phyloP scores from a whole-genome alignment of 2,797 vertebrate species.

The Diceros bicornis region DNA sequence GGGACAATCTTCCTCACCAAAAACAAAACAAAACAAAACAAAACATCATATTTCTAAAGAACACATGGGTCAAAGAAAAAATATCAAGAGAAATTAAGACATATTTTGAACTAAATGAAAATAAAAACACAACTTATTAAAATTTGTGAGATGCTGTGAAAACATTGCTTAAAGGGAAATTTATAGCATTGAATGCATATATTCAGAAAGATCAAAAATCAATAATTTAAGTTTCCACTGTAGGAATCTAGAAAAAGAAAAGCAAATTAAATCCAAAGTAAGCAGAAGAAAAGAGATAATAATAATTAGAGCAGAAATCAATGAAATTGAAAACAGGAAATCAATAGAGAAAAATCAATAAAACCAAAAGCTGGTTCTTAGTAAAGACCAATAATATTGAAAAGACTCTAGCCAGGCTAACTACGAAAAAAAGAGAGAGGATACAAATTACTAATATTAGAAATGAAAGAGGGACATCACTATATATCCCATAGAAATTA shows the following conservation, averaged over 20 bases:
- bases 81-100: neutral
- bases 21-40: no score
- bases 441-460: neutral
- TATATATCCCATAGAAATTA: neutral
- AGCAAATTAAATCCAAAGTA: neutral
- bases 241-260: neutral
- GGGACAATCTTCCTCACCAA: no score
- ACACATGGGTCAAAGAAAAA: neutral
- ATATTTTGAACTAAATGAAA: neutral
- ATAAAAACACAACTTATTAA: neutral
- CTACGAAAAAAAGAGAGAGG: neutral
- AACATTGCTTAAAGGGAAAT: neutral
- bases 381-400: neutral
- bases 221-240: neutral
- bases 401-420: neutral
- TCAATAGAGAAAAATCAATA: neutral
- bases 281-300: neutral
- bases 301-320: neutral
- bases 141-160: neutral
- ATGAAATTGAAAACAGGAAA: neutral
- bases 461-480: neutral
- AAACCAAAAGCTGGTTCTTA: neutral
- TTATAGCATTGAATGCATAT: neutral
- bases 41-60: neutral
- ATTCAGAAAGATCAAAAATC: neutral